These are phyloP conservation scores for Drosophila hydei DNA, from an alignment of 1,140 invertebrate species.

Conservation along the genomic window DNA sequence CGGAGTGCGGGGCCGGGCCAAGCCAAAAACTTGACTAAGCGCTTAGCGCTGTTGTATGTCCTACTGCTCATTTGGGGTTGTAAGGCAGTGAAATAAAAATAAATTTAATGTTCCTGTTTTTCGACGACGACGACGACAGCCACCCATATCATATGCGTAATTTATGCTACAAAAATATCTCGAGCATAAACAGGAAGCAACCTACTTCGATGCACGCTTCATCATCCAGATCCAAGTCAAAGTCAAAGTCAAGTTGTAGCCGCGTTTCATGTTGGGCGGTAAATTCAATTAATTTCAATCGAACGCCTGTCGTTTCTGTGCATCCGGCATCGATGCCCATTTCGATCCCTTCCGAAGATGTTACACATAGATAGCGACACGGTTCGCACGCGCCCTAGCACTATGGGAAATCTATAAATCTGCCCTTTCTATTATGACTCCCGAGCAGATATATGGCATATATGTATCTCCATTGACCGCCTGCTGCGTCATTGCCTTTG, in stretches of 20 bases:
- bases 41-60: conserved; percentile 42
- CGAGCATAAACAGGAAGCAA: conserved; percentile 77
- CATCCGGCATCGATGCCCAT: conserved; percentile 70
- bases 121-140: conserved; percentile 19
- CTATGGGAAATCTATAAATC: conserved; percentile 58
- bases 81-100: conserved; percentile 68
- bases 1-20: background rate
- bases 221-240: conserved; percentile 39
- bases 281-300: conserved; percentile 84
- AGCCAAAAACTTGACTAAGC: conserved; percentile 41
- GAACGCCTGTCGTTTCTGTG: conserved; percentile 81
- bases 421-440: conserved; percentile 62
- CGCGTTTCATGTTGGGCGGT: conserved; percentile 43
- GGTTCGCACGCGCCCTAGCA: conserved; percentile 45
- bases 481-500: conserved; percentile 77
- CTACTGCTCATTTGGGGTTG: conserved; percentile 54
- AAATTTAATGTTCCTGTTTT: conserved; percentile 82
- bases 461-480: conserved; percentile 30
- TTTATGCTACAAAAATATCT: conserved; percentile 76
- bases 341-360: conserved; percentile 45
- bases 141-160: conserved; percentile 75
- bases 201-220: conserved; percentile 43
- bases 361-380: conserved; percentile 52
- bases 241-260: conserved; percentile 23
- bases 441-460: conserved; percentile 15